Evolutionary conservation across 2,113 vertebrate genomes (phyloP), one percentile per base, ranked within the genome.

Genomic region (Oplegnathus fasciatus): DNA sequence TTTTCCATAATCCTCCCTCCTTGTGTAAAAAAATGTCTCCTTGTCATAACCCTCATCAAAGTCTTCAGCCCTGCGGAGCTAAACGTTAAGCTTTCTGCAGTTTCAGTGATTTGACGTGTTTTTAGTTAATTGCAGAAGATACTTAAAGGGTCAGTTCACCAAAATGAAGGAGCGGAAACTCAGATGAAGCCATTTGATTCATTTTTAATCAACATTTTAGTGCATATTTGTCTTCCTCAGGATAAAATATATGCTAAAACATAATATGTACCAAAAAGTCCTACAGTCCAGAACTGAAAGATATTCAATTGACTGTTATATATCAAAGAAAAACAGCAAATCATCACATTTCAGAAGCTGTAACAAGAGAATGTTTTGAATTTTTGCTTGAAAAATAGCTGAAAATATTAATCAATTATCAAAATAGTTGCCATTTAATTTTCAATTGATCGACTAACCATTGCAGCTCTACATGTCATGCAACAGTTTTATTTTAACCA

Each of bases 1-100:
- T 71, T 62, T 55, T 52, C 34, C 75, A 69, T 64, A 34, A 40
- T 32, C 82, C 15, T 67, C 18, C 18, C 3, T 50, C 42, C 8
- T 42, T 6, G 13, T 37, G 61, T 72, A 15, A 52, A 66, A 61
- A 44, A 67, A 8, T 20, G 28, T 40, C 6, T 34, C 0, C 13
- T 11, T 37, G 42, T 81, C 58, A 79, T 81, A 50, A 14, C 11
- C 74, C 4, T 34, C 32, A 69, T 69, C 64, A 69, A 3, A 76
- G 58, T 26, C 42, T 48, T 37, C 46, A 26, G 18, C 40, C 28
- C 42, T 40, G 48, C 28, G 34, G 34, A n/a, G n/a, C 6, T 37
- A 37, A 4, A 37, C 34, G 9, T n/a, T 20, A 22, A 14, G 2
- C 20, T 15, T 46, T 17, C 18, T 48, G 42, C 11, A 9, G 20